Evolutionary conservation across 2,113 vertebrate species (phyloP), one percentile per base, ranked within the genome.

Genomic region (Arothron firmamentum): DNA sequence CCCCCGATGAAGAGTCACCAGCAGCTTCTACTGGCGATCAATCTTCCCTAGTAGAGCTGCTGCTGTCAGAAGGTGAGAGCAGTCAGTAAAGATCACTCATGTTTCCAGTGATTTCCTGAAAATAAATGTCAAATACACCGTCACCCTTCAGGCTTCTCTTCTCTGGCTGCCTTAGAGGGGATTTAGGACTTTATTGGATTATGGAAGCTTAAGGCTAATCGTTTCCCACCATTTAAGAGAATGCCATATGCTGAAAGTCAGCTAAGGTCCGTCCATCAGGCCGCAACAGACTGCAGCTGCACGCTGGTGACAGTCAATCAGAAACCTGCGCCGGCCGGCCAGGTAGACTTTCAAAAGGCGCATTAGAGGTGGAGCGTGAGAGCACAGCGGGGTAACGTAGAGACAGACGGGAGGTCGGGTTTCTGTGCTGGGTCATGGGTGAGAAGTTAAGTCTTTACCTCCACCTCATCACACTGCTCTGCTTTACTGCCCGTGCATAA

Each of bases 201-300:
- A 90, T 52, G 82, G 31, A 56, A 70, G 84, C 83, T 89, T 86
- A 80, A 43, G 53, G 45, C 69, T 88, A 85, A 87, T 86, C 61
- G 87, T 87, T 88, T 80, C 69, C 75, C 59, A 66, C 73, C 23
- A 59, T 72, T 67, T 45, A 56, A 66, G 62, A 59, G 63, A 74
- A 57, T 63, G 65, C 70, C 80, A 83, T 79, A 84, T 83, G 86
- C 60, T 63, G 19, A 65, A 72, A 79, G 62, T 76, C 69, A 77
- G 52, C 25, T 42, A 58, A 70, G 55, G 77, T 18, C 45, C 38
- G 54, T 45, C 53, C 52, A 55, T 60, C 6, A 14, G 19, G 56
- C 19, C 43, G 43, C 45, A 62, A 65, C 60, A 6, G 8, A 23
- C 21, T 23, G 21, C 25, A 47, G 45, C 56, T 48, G 67, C 67